phyloP scores from a whole-genome alignment of 2,888 invertebrate genomes.

The Protophormia terraenovae region DNA sequence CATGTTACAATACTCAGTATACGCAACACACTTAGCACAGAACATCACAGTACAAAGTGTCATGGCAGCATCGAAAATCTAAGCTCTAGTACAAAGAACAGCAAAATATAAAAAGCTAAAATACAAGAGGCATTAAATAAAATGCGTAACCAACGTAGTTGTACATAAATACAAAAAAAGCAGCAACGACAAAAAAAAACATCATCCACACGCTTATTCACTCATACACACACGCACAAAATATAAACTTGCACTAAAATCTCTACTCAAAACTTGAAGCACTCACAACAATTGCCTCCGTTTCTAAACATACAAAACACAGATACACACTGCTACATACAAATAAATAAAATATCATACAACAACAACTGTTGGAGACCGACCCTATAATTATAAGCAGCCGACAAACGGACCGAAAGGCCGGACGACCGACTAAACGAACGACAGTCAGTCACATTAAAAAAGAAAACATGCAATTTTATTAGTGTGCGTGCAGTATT shows the following conservation, averaged over 20 bases:
- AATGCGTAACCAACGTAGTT: constrained; percentile 51
- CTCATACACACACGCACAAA: constrained; percentile 45
- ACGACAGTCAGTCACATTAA: neutral
- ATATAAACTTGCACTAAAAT: constrained; percentile 39
- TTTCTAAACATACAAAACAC: constrained; percentile 2
- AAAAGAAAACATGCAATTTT: constrained; percentile 40
- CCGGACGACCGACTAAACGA: neutral
- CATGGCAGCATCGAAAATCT: constrained; percentile 10
- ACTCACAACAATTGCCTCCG: constrained; percentile 49
- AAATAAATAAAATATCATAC: neutral
- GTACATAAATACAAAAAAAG: constrained; percentile 24
- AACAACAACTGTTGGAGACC: constrained; percentile 30
- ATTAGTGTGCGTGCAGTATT: constrained; percentile 56
- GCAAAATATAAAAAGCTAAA: constrained; percentile 57
- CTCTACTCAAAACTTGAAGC: neutral
- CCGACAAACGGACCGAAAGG: constrained; percentile 5
- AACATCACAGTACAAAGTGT: constrained; percentile 10
- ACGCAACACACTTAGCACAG: constrained; percentile 71
- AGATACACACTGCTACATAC: neutral
- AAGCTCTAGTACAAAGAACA: neutral
- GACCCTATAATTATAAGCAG: constrained; percentile 15
- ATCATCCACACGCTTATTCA: constrained; percentile 62
- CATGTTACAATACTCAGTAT: constrained; percentile 75
- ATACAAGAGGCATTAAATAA: constrained; percentile 36
- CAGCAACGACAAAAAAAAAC: neutral